These are phyloP conservation scores for Acanthopleura granulata DNA, from an alignment of 2,888 invertebrate genomes.

Conservation along the genomic window DNA sequence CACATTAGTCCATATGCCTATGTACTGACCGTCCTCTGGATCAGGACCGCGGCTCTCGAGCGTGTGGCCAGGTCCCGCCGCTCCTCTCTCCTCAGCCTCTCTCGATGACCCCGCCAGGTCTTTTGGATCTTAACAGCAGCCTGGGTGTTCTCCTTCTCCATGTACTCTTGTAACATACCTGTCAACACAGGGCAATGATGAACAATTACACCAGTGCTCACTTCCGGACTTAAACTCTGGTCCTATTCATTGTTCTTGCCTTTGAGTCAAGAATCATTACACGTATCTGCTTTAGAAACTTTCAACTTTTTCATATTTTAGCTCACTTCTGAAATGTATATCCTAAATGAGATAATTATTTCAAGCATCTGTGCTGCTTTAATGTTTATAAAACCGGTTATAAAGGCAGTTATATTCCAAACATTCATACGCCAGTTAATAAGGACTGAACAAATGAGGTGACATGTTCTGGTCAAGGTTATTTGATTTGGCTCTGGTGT, in stretches of 20 bases:
- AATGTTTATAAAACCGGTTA: not conserved
- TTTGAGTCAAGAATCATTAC: too few relatives aligned
- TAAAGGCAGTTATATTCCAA: not conserved
- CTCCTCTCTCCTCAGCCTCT: slow-evolving; percentile 43
- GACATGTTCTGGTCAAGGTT: not conserved
- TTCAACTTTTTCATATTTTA: too few relatives aligned
- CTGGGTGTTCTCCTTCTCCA: slow-evolving; percentile 55
- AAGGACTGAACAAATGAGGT: not conserved
- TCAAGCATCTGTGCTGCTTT: not conserved
- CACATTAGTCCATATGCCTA: not conserved
- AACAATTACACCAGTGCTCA: too few relatives aligned
- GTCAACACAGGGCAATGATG: not conserved
- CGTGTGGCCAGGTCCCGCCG: slow-evolving; percentile 39
- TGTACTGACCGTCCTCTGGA: slow-evolving; percentile 61
- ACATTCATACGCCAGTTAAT: not conserved
- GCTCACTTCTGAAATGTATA: too few relatives aligned
- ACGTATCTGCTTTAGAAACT: too few relatives aligned
- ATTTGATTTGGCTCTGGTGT: too few relatives aligned
- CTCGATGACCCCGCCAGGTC: slow-evolving; percentile 58
- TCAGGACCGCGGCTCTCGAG: slow-evolving; percentile 56
- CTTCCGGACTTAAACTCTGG: too few relatives aligned
- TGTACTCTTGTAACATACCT: slow-evolving; percentile 60
- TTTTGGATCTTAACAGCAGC: slow-evolving; percentile 65
- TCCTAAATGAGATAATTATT: too few relatives aligned
- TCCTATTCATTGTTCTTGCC: too few relatives aligned